phyloP scores from a whole-genome alignment of 35 echinoderm and acorn worm species.

The Acanthaster planci region DNA sequence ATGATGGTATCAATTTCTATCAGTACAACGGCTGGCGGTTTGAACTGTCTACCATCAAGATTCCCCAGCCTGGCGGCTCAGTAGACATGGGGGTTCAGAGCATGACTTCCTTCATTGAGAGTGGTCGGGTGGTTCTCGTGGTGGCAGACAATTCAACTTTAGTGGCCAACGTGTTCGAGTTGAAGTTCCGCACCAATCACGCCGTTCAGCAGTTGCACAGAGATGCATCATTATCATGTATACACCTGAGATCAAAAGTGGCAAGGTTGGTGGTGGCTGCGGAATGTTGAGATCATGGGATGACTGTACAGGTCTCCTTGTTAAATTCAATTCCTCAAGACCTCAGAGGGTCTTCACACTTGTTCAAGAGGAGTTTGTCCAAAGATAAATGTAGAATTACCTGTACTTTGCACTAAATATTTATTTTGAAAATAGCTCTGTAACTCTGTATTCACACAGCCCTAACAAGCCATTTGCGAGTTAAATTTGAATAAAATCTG shows the following conservation, averaged over 20 bases:
- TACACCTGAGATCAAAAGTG: background rate
- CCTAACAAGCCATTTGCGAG: no score
- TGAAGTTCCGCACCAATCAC: background rate
- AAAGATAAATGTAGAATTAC: no score
- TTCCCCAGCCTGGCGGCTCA: background rate
- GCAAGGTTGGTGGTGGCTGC: constrained; percentile 5
- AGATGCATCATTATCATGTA: background rate
- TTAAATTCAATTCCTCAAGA: no score
- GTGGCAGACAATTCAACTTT: background rate
- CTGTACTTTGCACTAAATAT: no score
- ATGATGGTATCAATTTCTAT: constrained; percentile 24
- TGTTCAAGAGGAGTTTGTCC: no score
- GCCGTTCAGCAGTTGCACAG: background rate
- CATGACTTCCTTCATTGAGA: constrained; percentile 3
- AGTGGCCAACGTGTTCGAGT: background rate
- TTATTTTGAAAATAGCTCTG: no score
- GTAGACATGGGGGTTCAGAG: background rate
- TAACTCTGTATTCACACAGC: no score
- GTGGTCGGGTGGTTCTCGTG: background rate
- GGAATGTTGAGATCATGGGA: no score
- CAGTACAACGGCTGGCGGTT: constrained; percentile 36
- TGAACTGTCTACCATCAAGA: background rate
- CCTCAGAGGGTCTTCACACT: no score
- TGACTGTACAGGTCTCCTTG: no score
- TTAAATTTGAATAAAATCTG: no score